A percentile compares a stretch with the other conserved stretches of the same genome.
Conservation (phyloP, 2,113 vertebrate species). For the Myiopsitta monachus region DNA sequence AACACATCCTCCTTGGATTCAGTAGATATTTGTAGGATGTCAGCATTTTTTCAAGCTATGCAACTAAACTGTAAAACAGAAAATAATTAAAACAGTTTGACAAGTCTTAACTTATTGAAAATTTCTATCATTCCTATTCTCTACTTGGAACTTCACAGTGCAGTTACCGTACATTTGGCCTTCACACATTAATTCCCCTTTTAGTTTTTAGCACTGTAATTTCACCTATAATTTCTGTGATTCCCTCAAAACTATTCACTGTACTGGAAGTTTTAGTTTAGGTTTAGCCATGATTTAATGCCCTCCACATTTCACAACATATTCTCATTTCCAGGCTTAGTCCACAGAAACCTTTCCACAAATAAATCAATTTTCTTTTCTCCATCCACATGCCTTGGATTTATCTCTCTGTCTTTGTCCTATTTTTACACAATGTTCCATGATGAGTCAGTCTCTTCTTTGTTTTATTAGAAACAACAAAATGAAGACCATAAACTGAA, state of each 20-base stretch:
- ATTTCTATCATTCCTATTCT: background rate
- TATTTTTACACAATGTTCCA: background rate
- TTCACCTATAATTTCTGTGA: background rate
- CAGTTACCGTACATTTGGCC: background rate
- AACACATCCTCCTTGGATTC: slow-evolving; percentile 10
- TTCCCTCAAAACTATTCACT: background rate
- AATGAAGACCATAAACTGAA: background rate
- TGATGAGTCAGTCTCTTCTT: background rate
- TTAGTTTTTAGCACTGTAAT: background rate
- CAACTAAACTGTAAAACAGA: background rate
- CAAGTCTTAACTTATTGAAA: background rate
- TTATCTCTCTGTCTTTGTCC: background rate
- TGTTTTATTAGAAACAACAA: background rate
- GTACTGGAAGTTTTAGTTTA: background rate
- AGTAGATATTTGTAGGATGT: background rate
- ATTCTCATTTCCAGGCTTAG: slow-evolving; percentile 13
- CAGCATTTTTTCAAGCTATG: background rate
- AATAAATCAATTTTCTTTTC: slow-evolving; percentile 21
- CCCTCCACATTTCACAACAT: background rate
- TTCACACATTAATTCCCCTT: background rate
- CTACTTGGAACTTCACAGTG: background rate
- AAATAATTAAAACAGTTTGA: background rate
- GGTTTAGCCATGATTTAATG: slow-evolving; percentile 14
- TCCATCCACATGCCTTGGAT: background rate
- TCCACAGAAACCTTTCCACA: slow-evolving; percentile 6